Evolutionary conservation across 2,113 vertebrate genomes (phyloP).

Genomic region (Hipposideros armiger): DNA sequence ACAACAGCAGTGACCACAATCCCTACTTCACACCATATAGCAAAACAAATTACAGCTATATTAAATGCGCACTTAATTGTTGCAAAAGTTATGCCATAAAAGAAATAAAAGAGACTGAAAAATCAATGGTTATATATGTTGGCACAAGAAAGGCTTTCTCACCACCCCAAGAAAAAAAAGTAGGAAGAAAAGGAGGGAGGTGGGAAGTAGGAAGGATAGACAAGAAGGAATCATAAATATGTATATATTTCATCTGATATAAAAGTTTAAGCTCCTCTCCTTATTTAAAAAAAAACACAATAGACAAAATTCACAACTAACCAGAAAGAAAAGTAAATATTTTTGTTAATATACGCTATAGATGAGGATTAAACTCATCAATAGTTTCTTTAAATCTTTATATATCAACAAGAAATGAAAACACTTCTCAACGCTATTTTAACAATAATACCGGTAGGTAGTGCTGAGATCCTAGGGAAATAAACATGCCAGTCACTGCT

Average conservation of each 20-base stretch:
- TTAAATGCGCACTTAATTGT: neutral
- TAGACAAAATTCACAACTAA: neutral
- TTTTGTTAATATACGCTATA: neutral
- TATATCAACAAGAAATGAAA: conserved; percentile 8
- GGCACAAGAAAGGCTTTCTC: neutral
- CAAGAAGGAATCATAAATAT: neutral
- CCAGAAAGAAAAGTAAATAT: neutral
- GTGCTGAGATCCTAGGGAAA: neutral
- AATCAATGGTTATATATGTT: neutral
- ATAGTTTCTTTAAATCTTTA: neutral
- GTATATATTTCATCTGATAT: neutral
- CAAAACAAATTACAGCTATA: neutral
- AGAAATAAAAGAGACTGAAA: neutral
- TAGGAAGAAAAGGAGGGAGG: neutral
- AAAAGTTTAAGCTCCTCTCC: neutral
- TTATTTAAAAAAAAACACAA: neutral
- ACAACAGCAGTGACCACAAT: neutral
- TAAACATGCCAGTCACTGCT: neutral
- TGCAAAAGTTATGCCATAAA: neutral
- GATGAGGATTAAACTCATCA: neutral
- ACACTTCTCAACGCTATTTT: neutral
- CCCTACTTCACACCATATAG: neutral
- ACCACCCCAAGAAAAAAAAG: neutral
- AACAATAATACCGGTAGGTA: neutral
- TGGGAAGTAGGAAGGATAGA: neutral